phyloP scores from a whole-genome alignment of 2,888 invertebrate species.

The Apodemia hepburni region DNA sequence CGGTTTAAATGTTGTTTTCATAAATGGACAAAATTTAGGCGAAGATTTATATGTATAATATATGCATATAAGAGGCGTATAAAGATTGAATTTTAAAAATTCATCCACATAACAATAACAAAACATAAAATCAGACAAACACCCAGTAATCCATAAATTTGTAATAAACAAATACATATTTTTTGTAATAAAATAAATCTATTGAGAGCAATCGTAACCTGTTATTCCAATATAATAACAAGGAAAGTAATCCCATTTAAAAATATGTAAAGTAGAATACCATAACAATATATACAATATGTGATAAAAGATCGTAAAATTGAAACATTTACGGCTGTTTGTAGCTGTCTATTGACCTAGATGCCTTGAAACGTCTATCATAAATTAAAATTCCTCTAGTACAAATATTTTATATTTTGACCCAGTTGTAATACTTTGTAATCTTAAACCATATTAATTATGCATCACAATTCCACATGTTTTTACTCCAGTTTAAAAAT shows the following conservation, averaged over 20 bases:
- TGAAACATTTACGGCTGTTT: conserved; percentile 21
- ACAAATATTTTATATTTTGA: conserved; percentile 31
- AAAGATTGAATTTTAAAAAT: too few species aligned
- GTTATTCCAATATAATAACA: neutral
- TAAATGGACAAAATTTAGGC: too few species aligned
- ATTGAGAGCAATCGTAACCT: conserved; percentile 5
- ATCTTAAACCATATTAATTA: conserved; percentile 27
- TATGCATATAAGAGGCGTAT: too few species aligned
- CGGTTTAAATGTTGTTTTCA: too few species aligned
- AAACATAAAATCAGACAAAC: too few species aligned
- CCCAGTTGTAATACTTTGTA: conserved; percentile 26
- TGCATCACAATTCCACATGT: too few species aligned
- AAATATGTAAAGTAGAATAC: conserved; percentile 10
- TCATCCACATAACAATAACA: too few species aligned
- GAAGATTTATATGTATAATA: too few species aligned
- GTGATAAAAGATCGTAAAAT: conserved; percentile 15
- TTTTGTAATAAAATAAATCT: neutral
- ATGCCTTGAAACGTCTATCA: conserved; percentile 44
- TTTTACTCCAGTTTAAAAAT: too few species aligned
- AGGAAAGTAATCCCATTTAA: neutral
- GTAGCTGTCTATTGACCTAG: conserved; percentile 45
- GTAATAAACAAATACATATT: too few species aligned
- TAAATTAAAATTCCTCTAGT: conserved; percentile 42
- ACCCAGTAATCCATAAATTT: too few species aligned
- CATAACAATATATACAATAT: conserved; percentile 10